Percentiles rank a stretch among this genome's conserved stretches.
Conservation (phyloP, 2,888 invertebrate species). For the Amphipoea lucens region DNA sequence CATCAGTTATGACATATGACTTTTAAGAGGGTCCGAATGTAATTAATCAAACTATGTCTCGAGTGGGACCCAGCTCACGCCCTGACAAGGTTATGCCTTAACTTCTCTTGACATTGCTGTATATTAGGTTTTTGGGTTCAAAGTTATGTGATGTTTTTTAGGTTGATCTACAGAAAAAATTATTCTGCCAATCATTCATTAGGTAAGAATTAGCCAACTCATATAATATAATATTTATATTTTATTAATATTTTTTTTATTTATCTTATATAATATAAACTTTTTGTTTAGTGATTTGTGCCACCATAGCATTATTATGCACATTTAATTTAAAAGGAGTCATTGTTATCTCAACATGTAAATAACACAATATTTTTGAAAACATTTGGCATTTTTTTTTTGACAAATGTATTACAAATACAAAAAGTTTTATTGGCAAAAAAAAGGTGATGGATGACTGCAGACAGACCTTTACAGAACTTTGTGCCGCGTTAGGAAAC, state of each 20-base stretch:
- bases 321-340: neutral
- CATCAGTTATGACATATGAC: slow-evolving; percentile 80
- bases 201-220: neutral
- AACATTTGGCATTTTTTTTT: neutral
- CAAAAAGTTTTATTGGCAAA: neutral
- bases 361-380: neutral
- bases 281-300: neutral
- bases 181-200: neutral
- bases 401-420: neutral
- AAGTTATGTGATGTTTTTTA: slow-evolving; percentile 35
- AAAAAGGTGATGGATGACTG: neutral
- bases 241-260: too few relatives aligned
- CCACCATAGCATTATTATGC: neutral
- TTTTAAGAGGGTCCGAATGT: slow-evolving; percentile 81
- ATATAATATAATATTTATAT: neutral
- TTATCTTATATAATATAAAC: too few relatives aligned
- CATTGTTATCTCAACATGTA: neutral
- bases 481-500: neutral
- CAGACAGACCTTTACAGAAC: neutral
- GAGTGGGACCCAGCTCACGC: slow-evolving; percentile 71
- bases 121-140: slow-evolving; percentile 56
- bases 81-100: slow-evolving; percentile 72
- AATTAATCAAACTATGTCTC: slow-evolving; percentile 82
- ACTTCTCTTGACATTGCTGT: slow-evolving; percentile 69
- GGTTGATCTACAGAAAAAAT: neutral